Conservation (phyloP, 2,888 invertebrate species). For the Mongoloraphidia duomilia region DNA sequence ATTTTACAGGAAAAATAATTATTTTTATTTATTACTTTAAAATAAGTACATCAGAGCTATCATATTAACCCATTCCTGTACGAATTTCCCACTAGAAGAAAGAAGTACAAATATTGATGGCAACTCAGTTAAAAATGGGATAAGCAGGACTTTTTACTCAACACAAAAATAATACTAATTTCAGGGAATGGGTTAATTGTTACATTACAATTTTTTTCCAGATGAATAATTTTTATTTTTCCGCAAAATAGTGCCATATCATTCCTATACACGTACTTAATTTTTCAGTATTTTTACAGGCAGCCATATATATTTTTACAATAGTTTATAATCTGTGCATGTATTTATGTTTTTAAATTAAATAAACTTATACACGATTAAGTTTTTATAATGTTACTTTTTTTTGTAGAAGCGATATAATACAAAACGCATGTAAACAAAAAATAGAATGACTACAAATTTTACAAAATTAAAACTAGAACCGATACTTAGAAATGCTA, state of each 20-base stretch:
- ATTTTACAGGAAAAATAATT: no score
- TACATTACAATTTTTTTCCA: no score
- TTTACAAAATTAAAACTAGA: conserved; percentile 9
- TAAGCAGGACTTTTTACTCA: no score
- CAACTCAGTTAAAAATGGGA: no score
- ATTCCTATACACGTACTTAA: background rate
- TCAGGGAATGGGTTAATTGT: no score
- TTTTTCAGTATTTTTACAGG: background rate
- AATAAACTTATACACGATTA: background rate
- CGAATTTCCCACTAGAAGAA: no score
- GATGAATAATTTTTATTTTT: no score
- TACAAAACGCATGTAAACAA: background rate
- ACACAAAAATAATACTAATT: no score
- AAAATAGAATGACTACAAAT: conserved; percentile 3
- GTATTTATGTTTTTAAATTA: background rate
- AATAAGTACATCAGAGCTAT: no score
- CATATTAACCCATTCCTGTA: no score
- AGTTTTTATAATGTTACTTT: background rate
- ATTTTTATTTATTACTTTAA: no score
- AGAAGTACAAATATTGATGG: no score
- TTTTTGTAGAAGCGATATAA: background rate
- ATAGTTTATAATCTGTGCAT: background rate
- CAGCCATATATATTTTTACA: background rate
- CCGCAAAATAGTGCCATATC: background rate
- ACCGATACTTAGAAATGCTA: conserved; percentile 33